Evolutionary conservation across 2,888 invertebrate species (phyloP).

Genomic region (Eilema depressum): DNA sequence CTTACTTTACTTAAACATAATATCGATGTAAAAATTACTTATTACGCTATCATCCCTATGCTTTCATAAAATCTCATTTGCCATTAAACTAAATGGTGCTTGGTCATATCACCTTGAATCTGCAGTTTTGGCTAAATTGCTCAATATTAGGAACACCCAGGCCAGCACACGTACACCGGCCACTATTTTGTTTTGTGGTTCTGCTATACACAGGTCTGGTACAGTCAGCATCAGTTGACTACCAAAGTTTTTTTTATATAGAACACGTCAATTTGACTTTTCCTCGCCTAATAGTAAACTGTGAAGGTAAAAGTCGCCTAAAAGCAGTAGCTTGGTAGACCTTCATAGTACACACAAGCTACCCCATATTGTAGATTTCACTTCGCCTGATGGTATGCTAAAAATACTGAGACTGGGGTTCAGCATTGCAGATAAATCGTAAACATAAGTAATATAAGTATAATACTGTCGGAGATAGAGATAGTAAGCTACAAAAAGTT

Average conservation of each 20-base stretch:
- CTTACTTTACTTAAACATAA: background rate
- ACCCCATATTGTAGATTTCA: too few species aligned
- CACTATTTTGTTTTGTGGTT: background rate
- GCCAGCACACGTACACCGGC: background rate
- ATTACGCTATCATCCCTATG: background rate
- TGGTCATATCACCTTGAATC: background rate
- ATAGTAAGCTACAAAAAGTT: background rate
- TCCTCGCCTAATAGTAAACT: too few species aligned
- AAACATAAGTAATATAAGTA: background rate
- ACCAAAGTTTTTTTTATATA: too few species aligned
- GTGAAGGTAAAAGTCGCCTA: too few species aligned
- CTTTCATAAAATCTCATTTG: background rate
- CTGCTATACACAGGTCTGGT: background rate
- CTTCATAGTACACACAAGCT: too few species aligned
- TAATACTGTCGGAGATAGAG: background rate
- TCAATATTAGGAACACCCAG: constrained; percentile 19
- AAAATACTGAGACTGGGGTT: too few species aligned
- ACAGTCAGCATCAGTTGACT: too few species aligned
- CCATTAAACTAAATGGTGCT: background rate
- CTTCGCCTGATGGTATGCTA: too few species aligned
- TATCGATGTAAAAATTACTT: background rate
- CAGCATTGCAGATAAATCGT: too few species aligned
- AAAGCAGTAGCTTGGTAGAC: too few species aligned
- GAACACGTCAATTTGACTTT: too few species aligned
- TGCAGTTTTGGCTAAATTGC: constrained; percentile 34